phyloP scores from a whole-genome alignment of 2,888 invertebrate species.

The Cryptosula pallasiana region DNA sequence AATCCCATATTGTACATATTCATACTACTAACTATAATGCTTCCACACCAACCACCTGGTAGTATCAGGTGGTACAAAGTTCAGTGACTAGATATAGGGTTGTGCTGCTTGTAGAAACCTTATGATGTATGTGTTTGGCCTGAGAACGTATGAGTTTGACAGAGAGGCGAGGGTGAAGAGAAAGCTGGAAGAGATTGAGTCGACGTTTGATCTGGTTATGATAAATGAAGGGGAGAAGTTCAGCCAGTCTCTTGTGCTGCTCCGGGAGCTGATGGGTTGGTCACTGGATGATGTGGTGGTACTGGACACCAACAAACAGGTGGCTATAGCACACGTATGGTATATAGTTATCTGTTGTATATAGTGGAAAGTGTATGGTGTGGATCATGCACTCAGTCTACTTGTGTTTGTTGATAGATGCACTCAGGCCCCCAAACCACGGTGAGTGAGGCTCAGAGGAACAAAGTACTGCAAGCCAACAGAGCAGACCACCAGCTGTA shows the following conservation, averaged over 20 bases:
- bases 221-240: background rate
- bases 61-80: too few relatives aligned
- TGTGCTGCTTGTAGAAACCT: too few relatives aligned
- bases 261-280: slow-evolving; percentile 4
- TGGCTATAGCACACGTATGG: background rate
- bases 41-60: too few relatives aligned
- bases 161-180: background rate
- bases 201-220: background rate
- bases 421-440: background rate
- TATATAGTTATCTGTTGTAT: background rate
- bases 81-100: too few relatives aligned
- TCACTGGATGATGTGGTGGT: background rate
- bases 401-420: slow-evolving; percentile 1
- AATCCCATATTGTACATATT: too few relatives aligned
- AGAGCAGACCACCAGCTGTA: background rate
- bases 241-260: slow-evolving; percentile 5
- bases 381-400: background rate
- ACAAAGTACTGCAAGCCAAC: background rate
- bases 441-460: background rate
- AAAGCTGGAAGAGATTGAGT: background rate
- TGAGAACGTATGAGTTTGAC: background rate
- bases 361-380: too few relatives aligned
- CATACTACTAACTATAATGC: too few relatives aligned
- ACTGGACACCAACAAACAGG: background rate
- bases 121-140: slow-evolving; percentile 13